Conservation (phyloP, 1,140 invertebrate species). For the Spodoptera litura region DNA sequence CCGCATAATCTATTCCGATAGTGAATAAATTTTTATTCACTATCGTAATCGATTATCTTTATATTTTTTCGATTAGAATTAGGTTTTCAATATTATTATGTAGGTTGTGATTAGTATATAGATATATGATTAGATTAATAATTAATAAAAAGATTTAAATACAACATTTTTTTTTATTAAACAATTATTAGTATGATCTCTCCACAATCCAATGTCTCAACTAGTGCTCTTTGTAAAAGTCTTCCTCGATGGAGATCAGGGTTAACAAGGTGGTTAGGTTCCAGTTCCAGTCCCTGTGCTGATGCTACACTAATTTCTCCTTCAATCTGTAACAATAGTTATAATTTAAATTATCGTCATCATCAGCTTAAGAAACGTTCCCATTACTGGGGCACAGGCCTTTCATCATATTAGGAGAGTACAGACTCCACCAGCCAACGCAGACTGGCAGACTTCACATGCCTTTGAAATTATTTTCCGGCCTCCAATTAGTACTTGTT, state of each 20-base stretch:
- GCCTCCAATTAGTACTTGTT: background rate
- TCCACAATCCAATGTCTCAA: conserved; percentile 8
- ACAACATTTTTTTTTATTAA: background rate
- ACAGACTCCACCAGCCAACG: background rate
- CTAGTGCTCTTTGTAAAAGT: conserved; percentile 1
- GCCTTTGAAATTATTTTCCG: background rate
- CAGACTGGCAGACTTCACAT: background rate
- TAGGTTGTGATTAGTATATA: too few relatives aligned
- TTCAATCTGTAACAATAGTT: conserved; percentile 2
- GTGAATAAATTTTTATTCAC: too few relatives aligned
- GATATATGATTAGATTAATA: background rate
- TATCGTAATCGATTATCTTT: too few relatives aligned
- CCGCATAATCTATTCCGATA: too few relatives aligned
- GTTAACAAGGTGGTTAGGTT: background rate
- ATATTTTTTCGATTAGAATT: too few relatives aligned
- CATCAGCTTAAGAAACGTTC: background rate
- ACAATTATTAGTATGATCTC: background rate
- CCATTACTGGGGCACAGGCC: too few relatives aligned
- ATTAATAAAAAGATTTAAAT: conserved; percentile 6
- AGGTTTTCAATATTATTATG: too few relatives aligned
- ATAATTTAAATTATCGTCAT: conserved; percentile 1
- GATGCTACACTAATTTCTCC: conserved; percentile 1
- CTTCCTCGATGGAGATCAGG: background rate
- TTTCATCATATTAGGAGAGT: too few relatives aligned
- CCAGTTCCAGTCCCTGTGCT: background rate